Percentiles rank a stretch among this genome's conserved stretches.
phyloP scores from a whole-genome alignment of 1,140 invertebrate species.

The Drosophila aff. region DNA sequence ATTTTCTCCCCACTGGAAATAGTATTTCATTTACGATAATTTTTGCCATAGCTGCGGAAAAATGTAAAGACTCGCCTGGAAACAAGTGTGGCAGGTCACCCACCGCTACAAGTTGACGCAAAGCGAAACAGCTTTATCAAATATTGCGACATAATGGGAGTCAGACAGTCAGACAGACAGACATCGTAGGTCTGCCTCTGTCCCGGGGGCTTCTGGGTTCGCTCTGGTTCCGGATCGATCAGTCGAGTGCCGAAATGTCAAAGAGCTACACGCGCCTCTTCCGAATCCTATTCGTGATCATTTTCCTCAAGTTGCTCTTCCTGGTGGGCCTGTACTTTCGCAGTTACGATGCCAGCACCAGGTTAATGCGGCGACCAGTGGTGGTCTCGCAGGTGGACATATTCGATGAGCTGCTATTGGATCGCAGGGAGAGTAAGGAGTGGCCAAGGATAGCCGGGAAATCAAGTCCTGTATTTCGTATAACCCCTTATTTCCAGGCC shows the following conservation, averaged over 20 bases:
- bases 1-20: not conserved
- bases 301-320: conserved; percentile 54
- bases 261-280: conserved; percentile 44
- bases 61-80: not conserved
- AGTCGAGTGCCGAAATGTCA: conserved; percentile 36
- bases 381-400: conserved; percentile 19
- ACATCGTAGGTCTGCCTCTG: not conserved
- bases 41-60: not conserved
- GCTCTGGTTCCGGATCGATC: conserved; percentile 14
- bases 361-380: not conserved
- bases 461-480: not conserved
- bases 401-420: conserved; percentile 51
- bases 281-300: conserved; percentile 49
- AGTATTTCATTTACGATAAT: not conserved
- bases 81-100: not conserved
- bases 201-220: not conserved
- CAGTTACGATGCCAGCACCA: conserved; percentile 2
- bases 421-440: conserved; percentile 41
- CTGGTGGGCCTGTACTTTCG: conserved; percentile 35
- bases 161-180: not conserved
- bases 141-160: conserved; percentile 22
- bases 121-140: conserved; percentile 59
- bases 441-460: rapidly evolving
- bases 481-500: conserved; percentile 18
- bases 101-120: not conserved